phyloP scores from a whole-genome alignment of 1,140 invertebrate genomes.

The Zaprionus davidi region DNA sequence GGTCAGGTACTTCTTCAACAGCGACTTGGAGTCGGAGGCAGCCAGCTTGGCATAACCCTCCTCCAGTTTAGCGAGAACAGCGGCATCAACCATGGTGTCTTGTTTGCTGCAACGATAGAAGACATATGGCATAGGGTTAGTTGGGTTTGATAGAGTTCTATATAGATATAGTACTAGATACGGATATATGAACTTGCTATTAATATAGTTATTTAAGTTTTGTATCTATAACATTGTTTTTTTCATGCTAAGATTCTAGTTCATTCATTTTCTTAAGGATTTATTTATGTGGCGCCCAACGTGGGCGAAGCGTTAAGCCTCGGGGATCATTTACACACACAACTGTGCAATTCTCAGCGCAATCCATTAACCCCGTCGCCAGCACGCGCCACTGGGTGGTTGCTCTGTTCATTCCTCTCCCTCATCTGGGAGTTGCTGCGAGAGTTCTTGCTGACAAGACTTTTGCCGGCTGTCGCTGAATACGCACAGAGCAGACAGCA shows the following conservation, averaged over 20 bases:
- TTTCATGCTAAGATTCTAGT: too few species aligned
- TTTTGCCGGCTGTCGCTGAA: conserved; percentile 76
- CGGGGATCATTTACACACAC: conserved; percentile 25
- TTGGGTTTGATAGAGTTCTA: not conserved
- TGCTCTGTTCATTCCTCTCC: conserved; percentile 25
- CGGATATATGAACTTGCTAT: not conserved
- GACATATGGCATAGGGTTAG: conserved; percentile 6
- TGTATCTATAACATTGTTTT: too few species aligned
- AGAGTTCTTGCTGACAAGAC: conserved; percentile 46
- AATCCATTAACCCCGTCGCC: conserved; percentile 31
- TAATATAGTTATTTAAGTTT: not conserved
- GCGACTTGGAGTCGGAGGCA: conserved; percentile 95
- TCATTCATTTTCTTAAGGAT: not conserved
- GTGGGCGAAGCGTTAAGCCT: conserved; percentile 49
- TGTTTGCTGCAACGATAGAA: conserved; percentile 86
- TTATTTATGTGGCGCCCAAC: conserved; percentile 64
- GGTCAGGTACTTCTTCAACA: conserved; percentile 97
- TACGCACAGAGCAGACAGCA: conserved; percentile 54
- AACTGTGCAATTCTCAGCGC: conserved; percentile 36
- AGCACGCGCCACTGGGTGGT: conserved; percentile 46
- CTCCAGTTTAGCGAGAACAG: conserved; percentile 94
- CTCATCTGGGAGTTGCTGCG: conserved; percentile 17
- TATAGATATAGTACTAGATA: not conserved
- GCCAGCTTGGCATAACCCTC: conserved; percentile 94
- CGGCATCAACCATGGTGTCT: conserved; percentile 93